Base-by-base conservation (phyloP, 1,140 invertebrate genomes). In the Bombus superbus region DNA sequence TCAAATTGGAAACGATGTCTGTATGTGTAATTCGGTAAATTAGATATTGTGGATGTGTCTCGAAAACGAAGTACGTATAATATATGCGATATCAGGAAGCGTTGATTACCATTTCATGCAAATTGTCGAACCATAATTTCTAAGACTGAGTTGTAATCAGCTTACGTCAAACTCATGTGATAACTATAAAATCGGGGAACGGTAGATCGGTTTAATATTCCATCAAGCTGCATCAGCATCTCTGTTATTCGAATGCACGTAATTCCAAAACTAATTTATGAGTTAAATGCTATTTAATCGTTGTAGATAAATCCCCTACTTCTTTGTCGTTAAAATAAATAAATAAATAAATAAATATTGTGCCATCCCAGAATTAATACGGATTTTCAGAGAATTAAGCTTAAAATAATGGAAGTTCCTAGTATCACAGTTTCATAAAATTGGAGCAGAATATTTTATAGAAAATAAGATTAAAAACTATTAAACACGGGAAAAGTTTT, bases 261-360 rank as follows among this genome's bases (percentile, higher is more conserved):
- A 53, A 53, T 53, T 53, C 47, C 47, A 22, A 22, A 53, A 53
- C 18, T 53, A 53, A 22, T 53, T 53, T 53, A 53, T 53, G 66
- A 44, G 35, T 72, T 83, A 83, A 88, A 86, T 78, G 72, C 80
- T 69, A 86, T 75, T 83, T 85, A 83, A 72, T 88, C 87, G 78
- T 22, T 53, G 32, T 53, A 53, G 5, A 53, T 53, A 53, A 53
- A 53, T 53, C 18, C 15, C 0, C 18, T 22, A 53, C 5, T 53
- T 53, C 47, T 53, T 53, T 53, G 47, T 53, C 1, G 18, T 5
- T 53, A 53, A 53, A 53, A 53, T 53, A 53, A 53, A 53, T 53
- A 47, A 47, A 53, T 53, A 47, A 47, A 47, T 47, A 22, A 53
- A 53, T 53, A 53, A 53, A 22, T 53, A 53, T 53, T 22, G 47